These are phyloP conservation scores for Neotoxoptera formosana DNA, from an alignment of 1,140 invertebrate species.

Conservation along the genomic window DNA sequence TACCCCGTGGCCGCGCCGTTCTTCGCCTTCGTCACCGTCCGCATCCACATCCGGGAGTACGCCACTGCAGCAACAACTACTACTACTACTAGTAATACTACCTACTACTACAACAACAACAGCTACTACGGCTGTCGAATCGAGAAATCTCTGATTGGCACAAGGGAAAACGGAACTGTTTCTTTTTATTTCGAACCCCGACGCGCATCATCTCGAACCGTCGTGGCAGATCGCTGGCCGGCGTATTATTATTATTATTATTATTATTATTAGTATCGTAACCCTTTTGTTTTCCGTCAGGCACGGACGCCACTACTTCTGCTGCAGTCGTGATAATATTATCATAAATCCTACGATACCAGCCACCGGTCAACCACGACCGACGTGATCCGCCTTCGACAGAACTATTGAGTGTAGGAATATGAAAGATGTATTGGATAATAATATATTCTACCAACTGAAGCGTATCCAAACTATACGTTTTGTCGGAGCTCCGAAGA, in stretches of 20 bases:
- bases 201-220: not conserved
- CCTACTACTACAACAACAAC: not conserved
- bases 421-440: not conserved
- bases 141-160: not conserved
- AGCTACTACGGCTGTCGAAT: not conserved
- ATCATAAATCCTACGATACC: not conserved
- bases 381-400: not conserved
- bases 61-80: no score
- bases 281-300: not conserved
- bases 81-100: no score
- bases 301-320: not conserved
- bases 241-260: no score
- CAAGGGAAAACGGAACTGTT: not conserved
- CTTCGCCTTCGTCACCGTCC: not conserved
- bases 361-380: not conserved
- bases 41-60: not conserved
- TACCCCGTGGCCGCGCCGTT: not conserved
- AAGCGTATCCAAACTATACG: not conserved
- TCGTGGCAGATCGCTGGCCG: not conserved
- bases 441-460: not conserved
- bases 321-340: not conserved
- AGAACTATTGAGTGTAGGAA: no score
- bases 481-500: no score
- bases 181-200: not conserved
- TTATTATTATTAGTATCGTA: not conserved